phyloP scores from a whole-genome alignment of 2,113 vertebrate species.

The Xiphophorus maculatus region DNA sequence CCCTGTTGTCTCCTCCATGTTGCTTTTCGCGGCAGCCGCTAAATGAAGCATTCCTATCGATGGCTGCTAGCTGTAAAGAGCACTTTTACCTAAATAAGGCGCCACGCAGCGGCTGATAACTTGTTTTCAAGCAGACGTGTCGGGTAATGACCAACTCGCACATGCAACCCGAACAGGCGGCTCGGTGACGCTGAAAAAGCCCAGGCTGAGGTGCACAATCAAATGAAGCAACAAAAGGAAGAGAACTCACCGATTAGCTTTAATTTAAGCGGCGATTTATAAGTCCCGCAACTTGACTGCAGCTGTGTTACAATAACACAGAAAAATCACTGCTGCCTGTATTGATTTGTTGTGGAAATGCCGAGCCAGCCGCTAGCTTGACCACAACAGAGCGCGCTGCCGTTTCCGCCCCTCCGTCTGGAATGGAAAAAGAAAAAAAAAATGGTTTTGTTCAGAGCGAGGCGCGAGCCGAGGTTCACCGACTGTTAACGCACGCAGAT shows the following conservation, averaged over 20 bases:
- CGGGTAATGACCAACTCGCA: background rate
- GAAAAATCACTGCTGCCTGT: constrained; percentile 22
- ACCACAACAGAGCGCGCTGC: constrained; percentile 33
- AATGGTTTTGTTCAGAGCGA: background rate
- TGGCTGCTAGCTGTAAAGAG: background rate
- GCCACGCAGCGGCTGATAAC: background rate
- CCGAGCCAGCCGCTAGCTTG: constrained; percentile 31
- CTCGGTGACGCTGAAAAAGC: background rate
- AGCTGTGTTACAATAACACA: background rate
- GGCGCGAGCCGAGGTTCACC: background rate
- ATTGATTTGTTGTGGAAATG: constrained; percentile 28
- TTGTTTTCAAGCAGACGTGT: too few relatives aligned
- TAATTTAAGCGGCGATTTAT: background rate
- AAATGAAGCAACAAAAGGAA: constrained; percentile 21
- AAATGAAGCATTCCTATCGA: background rate
- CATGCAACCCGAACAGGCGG: background rate
- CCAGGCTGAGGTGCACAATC: constrained; percentile 25
- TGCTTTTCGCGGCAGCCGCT: constrained; percentile 36
- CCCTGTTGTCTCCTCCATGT: constrained; percentile 57
- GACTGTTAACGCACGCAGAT: constrained; percentile 27
- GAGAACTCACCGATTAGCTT: constrained; percentile 66
- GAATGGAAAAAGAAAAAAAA: constrained; percentile 9
- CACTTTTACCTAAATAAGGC: background rate
- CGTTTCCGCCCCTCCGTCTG: constrained; percentile 70
- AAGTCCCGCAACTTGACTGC: background rate